Evolutionary conservation across 2,113 vertebrate species (phyloP), one percentile per base, ranked within the genome.

Genomic region (Trematocara stigmaticum): DNA sequence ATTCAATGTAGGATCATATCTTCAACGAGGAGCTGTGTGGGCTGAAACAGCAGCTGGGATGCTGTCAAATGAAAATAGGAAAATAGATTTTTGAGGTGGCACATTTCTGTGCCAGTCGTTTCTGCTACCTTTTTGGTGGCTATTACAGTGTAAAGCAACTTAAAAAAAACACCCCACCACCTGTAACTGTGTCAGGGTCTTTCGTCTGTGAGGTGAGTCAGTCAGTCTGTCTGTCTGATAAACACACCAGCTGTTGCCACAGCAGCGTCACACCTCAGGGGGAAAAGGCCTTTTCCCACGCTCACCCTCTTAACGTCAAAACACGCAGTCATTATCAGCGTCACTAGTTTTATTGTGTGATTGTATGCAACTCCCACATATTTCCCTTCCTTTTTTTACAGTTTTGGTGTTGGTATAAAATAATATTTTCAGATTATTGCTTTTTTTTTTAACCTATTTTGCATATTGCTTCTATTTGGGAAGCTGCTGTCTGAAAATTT

Each of bases 191-290:
- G 40, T 53, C 4, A 84, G 69, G 26, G 56, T 82, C 53, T 20
- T 66, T 88, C 76, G 53, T 88, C 49, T 78, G 40, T 45, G 71
- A 10, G 56, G 78, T 89, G 90, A 94, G 84, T 92, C 87, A 91
- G 35, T 53, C 84, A 87, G 31, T 53, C 66, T n/a, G 7, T 55
- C 66, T 35, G 10, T 45, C 61, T 47, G 7, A 81, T 38, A 61
- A 66, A 64, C 80, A 84, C 79, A 61, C 59, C 52, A 78, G 52
- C 81, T 20, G 69, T 69, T 92, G 13, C 90, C 84, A 89, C 84
- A 76, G 78, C 11, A 91, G 90, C 45, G 56, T 71, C 88, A 89
- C 78, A 87, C 79, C 79, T 79, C 76, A 86, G 42, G 1, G 6
- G 16, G 6, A 52, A 81, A 56, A 3, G 10, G 55, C 9, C 81